Evolutionary conservation across 2,888 invertebrate species (phyloP).

Genomic region (Corbicula japonica): DNA sequence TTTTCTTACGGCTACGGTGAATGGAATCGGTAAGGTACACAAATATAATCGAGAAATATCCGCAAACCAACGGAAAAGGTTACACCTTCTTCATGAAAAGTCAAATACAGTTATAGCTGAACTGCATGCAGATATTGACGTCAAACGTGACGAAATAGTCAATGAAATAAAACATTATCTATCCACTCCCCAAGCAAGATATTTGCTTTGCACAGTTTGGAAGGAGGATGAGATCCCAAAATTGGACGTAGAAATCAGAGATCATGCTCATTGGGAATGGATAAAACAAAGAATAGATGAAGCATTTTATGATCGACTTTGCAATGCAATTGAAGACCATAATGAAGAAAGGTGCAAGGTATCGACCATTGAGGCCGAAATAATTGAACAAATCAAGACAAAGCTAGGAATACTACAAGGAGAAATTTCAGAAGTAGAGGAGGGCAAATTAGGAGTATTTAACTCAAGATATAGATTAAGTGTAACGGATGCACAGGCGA

Average conservation of each 20-base stretch:
- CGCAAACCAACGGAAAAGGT: conserved; percentile 46
- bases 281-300: conserved; percentile 58
- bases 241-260: conserved; percentile 20
- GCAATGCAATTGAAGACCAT: conserved; percentile 61
- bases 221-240: conserved; percentile 63
- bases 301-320: conserved; percentile 60
- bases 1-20: conserved; percentile 71
- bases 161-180: conserved; percentile 54
- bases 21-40: conserved; percentile 67
- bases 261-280: conserved; percentile 49
- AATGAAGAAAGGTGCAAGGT: conserved; percentile 57
- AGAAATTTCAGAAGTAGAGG: conserved; percentile 58
- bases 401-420: conserved; percentile 70
- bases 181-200: conserved; percentile 42
- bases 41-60: conserved; percentile 66
- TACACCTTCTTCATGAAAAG: conserved; percentile 60
- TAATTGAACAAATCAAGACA: conserved; percentile 62
- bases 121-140: conserved; percentile 54
- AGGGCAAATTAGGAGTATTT: conserved; percentile 28
- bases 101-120: conserved; percentile 59
- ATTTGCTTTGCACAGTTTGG: conserved; percentile 64
- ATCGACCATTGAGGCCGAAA: conserved; percentile 49
- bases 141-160: conserved; percentile 49
- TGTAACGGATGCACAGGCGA: neutral
- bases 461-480: neutral